Conservation (phyloP, 2,113 vertebrate genomes). For the Prinia subflava region DNA sequence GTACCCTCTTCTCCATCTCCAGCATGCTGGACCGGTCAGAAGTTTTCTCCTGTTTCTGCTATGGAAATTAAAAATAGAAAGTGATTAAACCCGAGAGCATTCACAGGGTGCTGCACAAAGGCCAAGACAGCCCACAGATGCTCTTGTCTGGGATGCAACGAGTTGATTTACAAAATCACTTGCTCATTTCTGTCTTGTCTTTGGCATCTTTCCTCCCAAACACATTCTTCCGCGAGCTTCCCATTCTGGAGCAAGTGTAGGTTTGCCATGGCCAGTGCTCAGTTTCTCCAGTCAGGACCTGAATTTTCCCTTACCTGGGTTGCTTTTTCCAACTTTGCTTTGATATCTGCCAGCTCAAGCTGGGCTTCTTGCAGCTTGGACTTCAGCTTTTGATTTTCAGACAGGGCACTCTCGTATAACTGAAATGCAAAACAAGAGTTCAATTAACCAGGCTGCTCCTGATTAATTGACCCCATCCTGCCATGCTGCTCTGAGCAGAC, state of each 20-base stretch:
- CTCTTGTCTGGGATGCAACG: neutral
- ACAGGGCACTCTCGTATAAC: slow-evolving; percentile 90
- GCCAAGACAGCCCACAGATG: neutral
- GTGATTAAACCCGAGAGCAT: neutral
- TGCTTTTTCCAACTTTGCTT: slow-evolving; percentile 87
- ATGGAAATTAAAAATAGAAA: slow-evolving; percentile 41
- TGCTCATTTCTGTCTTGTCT: neutral
- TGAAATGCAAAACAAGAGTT: slow-evolving; percentile 35
- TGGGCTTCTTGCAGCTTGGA: slow-evolving; percentile 90
- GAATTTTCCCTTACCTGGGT: slow-evolving; percentile 79
- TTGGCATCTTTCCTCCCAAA: neutral
- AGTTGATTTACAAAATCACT: neutral
- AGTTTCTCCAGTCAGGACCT: neutral
- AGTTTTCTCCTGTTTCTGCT: slow-evolving; percentile 89
- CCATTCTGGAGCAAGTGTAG: neutral
- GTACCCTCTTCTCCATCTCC: slow-evolving; percentile 90
- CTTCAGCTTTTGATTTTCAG: slow-evolving; percentile 94
- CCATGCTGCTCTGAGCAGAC: neutral
- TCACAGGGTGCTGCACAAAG: neutral
- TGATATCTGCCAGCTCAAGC: slow-evolving; percentile 85
- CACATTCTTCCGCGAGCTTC: neutral
- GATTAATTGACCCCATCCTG: neutral
- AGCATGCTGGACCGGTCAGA: slow-evolving; percentile 86
- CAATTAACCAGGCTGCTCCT: neutral
- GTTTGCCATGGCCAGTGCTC: neutral